Evolutionary conservation across 2,113 vertebrate species (phyloP), one percentile per base, ranked within the genome.

Genomic region (Oryzias celebensis): DNA sequence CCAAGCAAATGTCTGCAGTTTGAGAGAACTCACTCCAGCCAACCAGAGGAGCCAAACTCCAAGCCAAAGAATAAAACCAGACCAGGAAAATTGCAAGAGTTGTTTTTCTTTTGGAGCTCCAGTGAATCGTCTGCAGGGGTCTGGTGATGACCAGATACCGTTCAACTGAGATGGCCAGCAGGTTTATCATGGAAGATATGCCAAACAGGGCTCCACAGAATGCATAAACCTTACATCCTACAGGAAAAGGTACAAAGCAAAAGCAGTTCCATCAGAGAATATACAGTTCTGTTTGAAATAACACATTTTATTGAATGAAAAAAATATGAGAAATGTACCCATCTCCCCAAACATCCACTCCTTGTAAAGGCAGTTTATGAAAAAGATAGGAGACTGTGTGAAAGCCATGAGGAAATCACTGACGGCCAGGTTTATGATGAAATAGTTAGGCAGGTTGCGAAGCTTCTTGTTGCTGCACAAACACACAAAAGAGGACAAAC

Each of bases 141-240:
- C 87, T 94, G 6, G 94, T 97, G 91, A 98, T 97, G 48, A 94
- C 96, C 87, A 97, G 84, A 68, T 96, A 97, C 59, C 95, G 94
- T 88, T 97, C 95, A 62, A 95, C 82, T 17, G 95, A 94, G 85
- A 98, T 97, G 86, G 93, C 95, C 78, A 87, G 90, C 61, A 98
- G 91, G 77, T 93, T 98, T 46, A 96, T 95, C 96, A 98, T 98
- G 75, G 96, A 98, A 56, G 93, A 85, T 73, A 97, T 95, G 71
- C 95, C 95, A 69, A 97, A 98, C 61, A 98, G 87, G 59, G 96
- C 95, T 1, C 96, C 94, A 8, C 94, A 97, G 92, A 98, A 98
- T 22, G 94, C 95, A 61, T 98, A 97, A 83, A 98, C 85, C 76
- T 98, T 94, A 56, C 96, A 98, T 54, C 94, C 96, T 97, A 79